Evolutionary conservation across 1,140 invertebrate species (phyloP), one percentile per base, ranked within the genome.

Genomic region (Saccostrea glomerata): DNA sequence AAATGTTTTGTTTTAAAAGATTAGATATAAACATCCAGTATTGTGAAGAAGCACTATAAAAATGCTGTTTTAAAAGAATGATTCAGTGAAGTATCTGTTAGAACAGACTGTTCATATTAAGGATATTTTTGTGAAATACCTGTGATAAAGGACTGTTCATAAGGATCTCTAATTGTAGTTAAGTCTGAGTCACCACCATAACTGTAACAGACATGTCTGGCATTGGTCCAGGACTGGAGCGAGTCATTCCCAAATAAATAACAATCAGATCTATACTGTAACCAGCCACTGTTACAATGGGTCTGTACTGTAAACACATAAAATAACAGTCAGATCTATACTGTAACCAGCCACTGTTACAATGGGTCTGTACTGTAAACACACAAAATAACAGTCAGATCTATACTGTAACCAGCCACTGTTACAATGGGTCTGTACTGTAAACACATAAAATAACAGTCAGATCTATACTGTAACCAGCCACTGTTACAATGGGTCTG

Each of bases 101-200:
- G 4, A 13, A 17, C 12, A 13, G 58, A 0, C 58, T 60, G 58
- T 20, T 60, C 13, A 20, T 60, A 15, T 58, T 58, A 15, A 17
- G 58, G 0, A 60, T 0, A 20, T 6, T 63, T 63, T 17, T 63
- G 58, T 56, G 30, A 7, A 17, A 86, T 47, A 90, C 90, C 36
- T 30, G 66, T 85, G 17, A 91, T 90, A 40, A 90, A 91, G 23
- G 85, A 88, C 60, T 90, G 91, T 15, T 90, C 87, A 20, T 85
- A 82, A 12, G 85, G 30, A 84, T 90, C 88, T 23, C 12, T 40
- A 0, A 91, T 87, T 17, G 89, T 85, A 60, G 84, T 86, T 3
- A 91, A 73, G 17, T 90, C 87, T 1, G 85, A 73, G 17, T 90
- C 87, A 23, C 82, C 89, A 23, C 23, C 15, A 2, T 54, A 63